Evolutionary conservation across 2,888 invertebrate genomes (phyloP).

Genomic region (Rhyacophila evoluta): DNA sequence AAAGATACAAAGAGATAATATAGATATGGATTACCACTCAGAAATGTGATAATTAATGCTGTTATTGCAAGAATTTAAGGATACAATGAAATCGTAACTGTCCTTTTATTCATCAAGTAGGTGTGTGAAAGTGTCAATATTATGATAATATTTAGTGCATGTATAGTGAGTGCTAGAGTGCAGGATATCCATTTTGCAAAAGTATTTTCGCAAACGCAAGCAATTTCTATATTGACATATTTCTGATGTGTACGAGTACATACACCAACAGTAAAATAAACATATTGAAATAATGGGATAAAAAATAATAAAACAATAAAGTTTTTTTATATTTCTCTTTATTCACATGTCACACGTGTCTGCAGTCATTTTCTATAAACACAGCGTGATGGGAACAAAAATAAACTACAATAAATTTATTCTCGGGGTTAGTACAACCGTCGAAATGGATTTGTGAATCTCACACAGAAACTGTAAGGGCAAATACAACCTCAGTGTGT

Average conservation of each 20-base stretch:
- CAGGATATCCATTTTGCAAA: too few relatives aligned
- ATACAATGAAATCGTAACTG: too few relatives aligned
- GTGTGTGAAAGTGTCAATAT: too few relatives aligned
- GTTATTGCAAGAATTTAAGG: too few relatives aligned
- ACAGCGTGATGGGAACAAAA: constrained; percentile 45
- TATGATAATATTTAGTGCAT: too few relatives aligned
- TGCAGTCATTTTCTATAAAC: constrained; percentile 52
- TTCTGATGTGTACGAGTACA: too few relatives aligned
- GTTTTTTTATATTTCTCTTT: constrained; percentile 39
- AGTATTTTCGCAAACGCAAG: constrained; percentile 13
- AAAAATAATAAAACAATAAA: constrained; percentile 6
- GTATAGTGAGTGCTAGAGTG: too few relatives aligned
- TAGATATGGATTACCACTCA: too few relatives aligned
- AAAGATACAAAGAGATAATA: too few relatives aligned
- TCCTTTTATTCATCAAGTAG: too few relatives aligned
- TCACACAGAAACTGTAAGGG: constrained; percentile 33
- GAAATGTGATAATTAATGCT: too few relatives aligned
- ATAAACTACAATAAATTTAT: constrained; percentile 34
- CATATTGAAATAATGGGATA: neutral
- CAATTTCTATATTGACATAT: neutral
- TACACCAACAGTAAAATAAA: neutral
- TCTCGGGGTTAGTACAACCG: constrained; percentile 24
- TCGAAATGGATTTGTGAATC: constrained; percentile 6
- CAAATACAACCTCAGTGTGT: constrained; percentile 31
- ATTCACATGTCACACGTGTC: constrained; percentile 52